Evolutionary conservation across 2,797 vertebrate genomes (phyloP).

Genomic region (Echiichthys vipera): DNA sequence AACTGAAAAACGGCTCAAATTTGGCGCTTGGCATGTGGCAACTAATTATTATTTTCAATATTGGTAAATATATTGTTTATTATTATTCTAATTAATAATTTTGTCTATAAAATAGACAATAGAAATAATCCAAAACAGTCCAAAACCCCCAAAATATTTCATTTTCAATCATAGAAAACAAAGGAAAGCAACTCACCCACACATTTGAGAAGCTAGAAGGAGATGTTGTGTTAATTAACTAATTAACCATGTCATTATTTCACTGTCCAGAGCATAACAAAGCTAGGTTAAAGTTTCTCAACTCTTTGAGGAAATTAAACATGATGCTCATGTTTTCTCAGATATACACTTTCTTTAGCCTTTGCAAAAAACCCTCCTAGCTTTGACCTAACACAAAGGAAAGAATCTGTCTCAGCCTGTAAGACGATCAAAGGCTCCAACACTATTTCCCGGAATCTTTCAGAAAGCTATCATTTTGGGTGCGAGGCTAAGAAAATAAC

Average conservation of each 20-base stretch:
- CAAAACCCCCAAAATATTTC: neutral
- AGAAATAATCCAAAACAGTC: too few relatives aligned
- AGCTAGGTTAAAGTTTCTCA: neutral
- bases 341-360: neutral
- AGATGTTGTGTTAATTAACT: neutral
- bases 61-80: neutral
- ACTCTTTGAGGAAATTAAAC: neutral
- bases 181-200: neutral
- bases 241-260: neutral
- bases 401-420: neutral
- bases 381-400: neutral
- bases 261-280: neutral
- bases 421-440: conserved; percentile 15
- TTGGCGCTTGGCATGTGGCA: too few relatives aligned
- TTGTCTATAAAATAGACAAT: neutral
- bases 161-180: neutral
- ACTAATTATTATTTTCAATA: neutral
- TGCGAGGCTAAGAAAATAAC: conserved; percentile 34
- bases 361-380: neutral
- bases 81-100: neutral
- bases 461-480: conserved; percentile 1
- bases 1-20: too few relatives aligned
- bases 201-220: neutral
- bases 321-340: neutral
- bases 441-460: conserved; percentile 4